These are phyloP conservation scores for Hydraecia micacea DNA, from an alignment of 2,888 invertebrate genomes.

Conservation along the genomic window DNA sequence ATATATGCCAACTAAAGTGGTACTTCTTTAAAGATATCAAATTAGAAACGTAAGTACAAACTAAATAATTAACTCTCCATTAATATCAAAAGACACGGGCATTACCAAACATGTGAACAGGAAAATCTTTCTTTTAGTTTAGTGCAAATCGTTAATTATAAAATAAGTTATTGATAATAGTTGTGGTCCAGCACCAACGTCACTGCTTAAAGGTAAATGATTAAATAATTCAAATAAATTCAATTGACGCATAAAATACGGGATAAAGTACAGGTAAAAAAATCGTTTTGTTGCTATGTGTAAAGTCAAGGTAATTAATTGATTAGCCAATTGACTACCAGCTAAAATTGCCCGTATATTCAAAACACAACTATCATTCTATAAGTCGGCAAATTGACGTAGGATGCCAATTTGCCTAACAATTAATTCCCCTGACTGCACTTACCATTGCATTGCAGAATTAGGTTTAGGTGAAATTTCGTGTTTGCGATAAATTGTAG, in stretches of 20 bases:
- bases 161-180: not conserved
- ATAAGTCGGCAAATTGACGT: not conserved
- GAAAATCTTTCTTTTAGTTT: not conserved
- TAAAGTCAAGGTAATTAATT: not conserved
- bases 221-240: constrained; percentile 7
- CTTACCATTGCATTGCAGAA: too few species aligned
- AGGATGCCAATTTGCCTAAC: not conserved
- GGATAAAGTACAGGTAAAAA: not conserved
- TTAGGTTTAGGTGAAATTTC: not conserved
- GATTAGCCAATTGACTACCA: not conserved
- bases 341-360: not conserved
- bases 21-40: not conserved
- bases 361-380: not conserved
- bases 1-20: not conserved
- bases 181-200: constrained; percentile 1
- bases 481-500: not conserved
- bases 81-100: not conserved
- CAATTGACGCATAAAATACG: not conserved
- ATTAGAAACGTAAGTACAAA: not conserved
- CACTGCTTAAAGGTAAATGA: constrained; percentile 21
- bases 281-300: constrained; percentile 15
- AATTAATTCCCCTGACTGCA: not conserved
- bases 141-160: not conserved
- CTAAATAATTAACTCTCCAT: not conserved
- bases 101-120: not conserved